Conservation (phyloP, 2,888 invertebrate genomes). For the Trachelus tabidus region DNA sequence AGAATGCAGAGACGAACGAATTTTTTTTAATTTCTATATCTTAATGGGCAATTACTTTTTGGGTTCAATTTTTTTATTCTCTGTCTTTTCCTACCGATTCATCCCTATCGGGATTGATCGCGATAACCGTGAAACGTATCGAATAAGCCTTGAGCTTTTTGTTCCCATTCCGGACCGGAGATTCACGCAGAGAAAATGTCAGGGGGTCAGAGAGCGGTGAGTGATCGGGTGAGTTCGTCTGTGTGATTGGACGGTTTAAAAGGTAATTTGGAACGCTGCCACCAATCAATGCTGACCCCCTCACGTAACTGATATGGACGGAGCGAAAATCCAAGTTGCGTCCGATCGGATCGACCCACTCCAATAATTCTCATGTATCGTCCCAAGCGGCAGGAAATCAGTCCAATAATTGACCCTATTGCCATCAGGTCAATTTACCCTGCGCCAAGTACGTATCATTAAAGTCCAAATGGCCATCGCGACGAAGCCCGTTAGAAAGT, state of each 20-base stretch:
- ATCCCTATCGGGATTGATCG: background rate
- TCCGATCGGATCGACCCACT: background rate
- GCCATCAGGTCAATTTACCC: background rate
- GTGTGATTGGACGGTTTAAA: conserved; percentile 44
- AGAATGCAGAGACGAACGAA: background rate
- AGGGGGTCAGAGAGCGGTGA: background rate
- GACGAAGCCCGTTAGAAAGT: background rate
- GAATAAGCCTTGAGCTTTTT: background rate
- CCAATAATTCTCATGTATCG: conserved; percentile 11
- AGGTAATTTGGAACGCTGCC: conserved; percentile 56
- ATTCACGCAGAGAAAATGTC: background rate
- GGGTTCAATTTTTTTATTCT: background rate
- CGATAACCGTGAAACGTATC: background rate
- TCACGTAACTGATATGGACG: conserved; percentile 43
- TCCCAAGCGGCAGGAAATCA: background rate
- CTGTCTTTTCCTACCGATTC: no score
- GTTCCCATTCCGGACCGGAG: background rate
- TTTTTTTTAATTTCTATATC: background rate
- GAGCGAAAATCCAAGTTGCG: conserved; percentile 50
- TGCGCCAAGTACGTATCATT: background rate
- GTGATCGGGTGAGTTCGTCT: conserved; percentile 6
- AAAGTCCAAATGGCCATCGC: background rate
- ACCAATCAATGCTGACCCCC: conserved; percentile 50
- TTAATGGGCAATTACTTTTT: background rate
- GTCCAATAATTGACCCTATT: background rate